Evolutionary conservation across 2,797 vertebrate species (phyloP), one percentile per base, ranked within the genome.

Genomic region (Cheracebus regulus): DNA sequence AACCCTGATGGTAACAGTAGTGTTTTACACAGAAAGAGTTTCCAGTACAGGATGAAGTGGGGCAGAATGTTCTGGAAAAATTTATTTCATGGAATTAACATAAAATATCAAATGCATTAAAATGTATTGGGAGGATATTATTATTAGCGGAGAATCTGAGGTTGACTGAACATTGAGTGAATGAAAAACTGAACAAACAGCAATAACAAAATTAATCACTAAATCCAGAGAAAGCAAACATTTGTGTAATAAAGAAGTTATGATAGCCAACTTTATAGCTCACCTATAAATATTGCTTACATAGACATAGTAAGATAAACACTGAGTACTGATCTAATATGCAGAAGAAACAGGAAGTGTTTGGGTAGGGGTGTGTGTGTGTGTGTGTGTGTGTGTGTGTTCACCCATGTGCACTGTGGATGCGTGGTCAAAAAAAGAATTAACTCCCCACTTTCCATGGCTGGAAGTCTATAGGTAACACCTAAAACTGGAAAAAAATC

Each of bases 131-230:
- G 30, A 55, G 7, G 22, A 55, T 46, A 91, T 48, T 36, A 75
- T 89, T 82, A 48, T 88, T 39, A 80, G 41, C 67, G 12, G 15
- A 88, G 52, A 90, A 93, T 61, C 14, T 80, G 12, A 22, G 50
- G 13, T 41, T 82, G 10, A 83, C 76, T 55, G 12, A n/a, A 64
- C 24, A 33, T 15, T 88, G 36, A 90, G 3, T 88, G 8, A 88
- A 58, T 52, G 36, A 48, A 95, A 88, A 46, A 36, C 11, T 26
- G 24, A 94, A 46, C 12, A 55, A 91, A 94, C 1, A 93, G 67
- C 17, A 88, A 76, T 13, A 95, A n/a, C 26, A 44, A 93, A 83
- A 88, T 79, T 15, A 78, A 85, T 50, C 15, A 30, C 90, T 83
- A 90, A 83, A 84, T 28, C 9, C 52, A 79, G 24, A 24, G 28